Evolutionary conservation across 2,113 vertebrate species (phyloP), one percentile per base, ranked within the genome.

Genomic region (human (Homo sapiens)): DNA sequence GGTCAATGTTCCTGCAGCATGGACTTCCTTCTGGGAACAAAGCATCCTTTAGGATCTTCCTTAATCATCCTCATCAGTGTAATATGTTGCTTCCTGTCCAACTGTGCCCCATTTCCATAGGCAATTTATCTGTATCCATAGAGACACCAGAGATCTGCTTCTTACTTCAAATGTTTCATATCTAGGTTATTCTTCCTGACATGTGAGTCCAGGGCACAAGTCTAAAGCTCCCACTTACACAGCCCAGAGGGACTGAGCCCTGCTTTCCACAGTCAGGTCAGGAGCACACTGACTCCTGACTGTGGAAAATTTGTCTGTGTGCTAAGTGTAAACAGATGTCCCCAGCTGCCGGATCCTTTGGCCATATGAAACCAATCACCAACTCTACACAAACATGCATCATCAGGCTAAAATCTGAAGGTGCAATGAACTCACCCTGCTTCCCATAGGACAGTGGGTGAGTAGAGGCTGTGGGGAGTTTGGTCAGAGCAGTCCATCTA

Each of bases 311-410:
- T 81, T 93, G 88, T 38, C 40, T 68, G 5, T 72, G 83, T 55
- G 27, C 20, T 98, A 97, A 97, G 22, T n/a, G 8, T n/a, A 90
- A 97, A 9, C 76, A 96, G 94, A 81, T 98, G 95, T 84, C 68
- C 66, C 79, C 81, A 94, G 97, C 83, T 97, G 95, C 80, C 0
- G 64, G 85, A 76, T 66, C 1, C 13, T 16, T 35, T 35, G 48
- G 7, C 48, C 93, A 55, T 72, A 50, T 75, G 85, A 61, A 61
- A 93, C n/a, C 50, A 66, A 20, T 79, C 86, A 81, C 0, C 1
- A 72, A n/a, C 70, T 91, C 25, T 32, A 68, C 35, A 90, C 94
- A 91, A 93, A 87, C 40, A 96, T 90, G 78, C 38, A 27, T 61
- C 90, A 85, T 4, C 87, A 32, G 32, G 11, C 30, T 90, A 76